Evolutionary conservation across 2,888 invertebrate genomes (phyloP), one percentile per base, ranked within the genome.

Genomic region (Syrphus vitripennis): DNA sequence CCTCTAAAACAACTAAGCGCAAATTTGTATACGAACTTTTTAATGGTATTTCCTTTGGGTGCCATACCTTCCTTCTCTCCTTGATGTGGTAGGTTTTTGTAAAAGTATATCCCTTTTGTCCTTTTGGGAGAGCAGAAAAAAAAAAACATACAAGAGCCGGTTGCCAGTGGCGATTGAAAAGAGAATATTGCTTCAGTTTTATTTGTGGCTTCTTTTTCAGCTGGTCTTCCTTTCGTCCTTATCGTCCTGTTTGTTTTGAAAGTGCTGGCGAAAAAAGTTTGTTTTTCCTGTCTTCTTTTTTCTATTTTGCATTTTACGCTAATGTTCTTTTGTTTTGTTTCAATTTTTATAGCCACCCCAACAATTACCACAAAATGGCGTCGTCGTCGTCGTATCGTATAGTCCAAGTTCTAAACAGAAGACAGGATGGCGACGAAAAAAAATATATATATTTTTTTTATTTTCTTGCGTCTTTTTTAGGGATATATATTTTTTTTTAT

Each of bases 281-380:
- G 14, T 71, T 84, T 71, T 71, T 50, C 12, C 50, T 69, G 16
- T 42, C 45, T 21, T 50, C 12, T 72, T 50, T 24, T 19, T 50
- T 34, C 57, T 45, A 26, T 45, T 53, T 63, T 59, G 19, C 59
- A 69, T 83, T 83, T 79, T 84, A 80, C 81, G 81, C 72, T 84
- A 81, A 86, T 86, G 77, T 77, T 48, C 72, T 86, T 72, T 81
- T 84, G 84, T 84, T 81, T 86, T 81, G 81, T 77, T 86, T 86
- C 76, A 71, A 77, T 83, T 84, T 80, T 84, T 77, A 81, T 76
- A 77, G 63, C 84, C 37, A 59, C 55, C 65, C 76, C 75, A 37
- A 40, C 19, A 57, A 57, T 50, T 45, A 48, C 31, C 69, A 69
- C 70, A 70, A 42, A 67, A 67, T 55, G 55, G 16, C 55, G 70